These are phyloP conservation scores for Venustaconcha ellipsiformis DNA, from an alignment of 1,140 invertebrate genomes.

Conservation along the genomic window DNA sequence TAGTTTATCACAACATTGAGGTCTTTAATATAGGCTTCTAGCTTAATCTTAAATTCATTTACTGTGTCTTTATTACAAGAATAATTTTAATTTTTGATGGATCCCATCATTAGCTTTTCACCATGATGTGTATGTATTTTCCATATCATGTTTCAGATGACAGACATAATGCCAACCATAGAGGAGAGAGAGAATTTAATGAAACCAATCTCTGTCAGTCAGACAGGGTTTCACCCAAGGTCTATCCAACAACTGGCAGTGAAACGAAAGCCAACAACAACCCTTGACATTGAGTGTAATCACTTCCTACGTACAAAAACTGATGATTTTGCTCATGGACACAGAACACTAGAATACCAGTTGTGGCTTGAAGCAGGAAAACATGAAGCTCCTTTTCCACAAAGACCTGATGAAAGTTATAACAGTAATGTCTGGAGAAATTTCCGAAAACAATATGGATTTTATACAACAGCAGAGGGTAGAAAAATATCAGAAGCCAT, in stretches of 20 bases:
- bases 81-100: constrained; percentile 1
- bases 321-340: constrained; percentile 49
- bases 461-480: constrained; percentile 55
- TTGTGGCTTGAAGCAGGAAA: constrained; percentile 68
- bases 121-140: too few species aligned
- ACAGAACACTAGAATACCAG: constrained; percentile 55
- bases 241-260: constrained; percentile 55
- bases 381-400: constrained; percentile 55
- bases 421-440: constrained; percentile 69
- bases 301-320: constrained; percentile 58
- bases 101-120: not conserved
- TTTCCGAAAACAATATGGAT: constrained; percentile 61
- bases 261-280: constrained; percentile 47
- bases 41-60: not conserved
- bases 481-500: constrained; percentile 62
- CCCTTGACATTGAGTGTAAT: constrained; percentile 64
- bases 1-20: not conserved
- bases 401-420: constrained; percentile 57
- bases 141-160: constrained; percentile 13
- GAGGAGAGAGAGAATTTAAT: constrained; percentile 59
- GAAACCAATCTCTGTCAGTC: constrained; percentile 32
- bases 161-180: constrained; percentile 45
- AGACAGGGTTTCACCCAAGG: constrained; percentile 63
- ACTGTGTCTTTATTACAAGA: not conserved
- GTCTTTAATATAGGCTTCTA: not conserved